phyloP scores from a whole-genome alignment of 2,797 vertebrate species.

The Euthynnus affinis region DNA sequence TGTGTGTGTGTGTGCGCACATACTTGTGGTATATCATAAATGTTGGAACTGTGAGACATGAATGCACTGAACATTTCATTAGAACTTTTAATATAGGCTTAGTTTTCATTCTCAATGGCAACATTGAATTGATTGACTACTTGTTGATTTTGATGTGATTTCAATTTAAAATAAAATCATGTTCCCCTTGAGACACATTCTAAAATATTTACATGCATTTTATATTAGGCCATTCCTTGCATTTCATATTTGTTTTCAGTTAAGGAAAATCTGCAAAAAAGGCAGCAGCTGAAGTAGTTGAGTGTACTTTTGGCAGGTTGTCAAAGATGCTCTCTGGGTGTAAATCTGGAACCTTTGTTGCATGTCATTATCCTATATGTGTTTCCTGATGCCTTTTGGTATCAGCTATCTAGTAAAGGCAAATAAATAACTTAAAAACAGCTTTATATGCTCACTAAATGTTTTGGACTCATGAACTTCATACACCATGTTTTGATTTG shows the following conservation, averaged over 20 bases:
- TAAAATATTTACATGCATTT: conserved; percentile 1
- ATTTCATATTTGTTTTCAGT: neutral
- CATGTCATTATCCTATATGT: neutral
- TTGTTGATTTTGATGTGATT: conserved; percentile 5
- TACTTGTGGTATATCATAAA: conserved; percentile 4
- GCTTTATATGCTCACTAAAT: neutral
- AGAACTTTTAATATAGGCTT: neutral
- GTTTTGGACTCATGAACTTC: neutral
- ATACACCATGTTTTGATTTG: neutral
- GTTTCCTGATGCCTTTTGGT: neutral
- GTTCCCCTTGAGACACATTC: neutral
- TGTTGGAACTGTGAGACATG: neutral
- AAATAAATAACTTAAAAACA: too few relatives aligned
- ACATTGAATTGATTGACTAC: neutral
- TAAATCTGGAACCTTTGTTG: neutral
- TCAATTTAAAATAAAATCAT: conserved; percentile 5
- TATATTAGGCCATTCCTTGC: neutral
- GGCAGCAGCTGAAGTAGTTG: neutral
- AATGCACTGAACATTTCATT: conserved; percentile 17
- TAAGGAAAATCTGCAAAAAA: neutral
- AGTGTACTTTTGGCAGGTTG: neutral
- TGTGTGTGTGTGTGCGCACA: neutral
- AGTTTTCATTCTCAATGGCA: conserved; percentile 14
- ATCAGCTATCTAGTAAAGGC: neutral
- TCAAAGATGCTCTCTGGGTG: neutral